A percentile compares a stretch with the other conserved stretches of the same genome.
phyloP scores from a whole-genome alignment of 2,888 invertebrate species.

The Digitonthophagus gazella region DNA sequence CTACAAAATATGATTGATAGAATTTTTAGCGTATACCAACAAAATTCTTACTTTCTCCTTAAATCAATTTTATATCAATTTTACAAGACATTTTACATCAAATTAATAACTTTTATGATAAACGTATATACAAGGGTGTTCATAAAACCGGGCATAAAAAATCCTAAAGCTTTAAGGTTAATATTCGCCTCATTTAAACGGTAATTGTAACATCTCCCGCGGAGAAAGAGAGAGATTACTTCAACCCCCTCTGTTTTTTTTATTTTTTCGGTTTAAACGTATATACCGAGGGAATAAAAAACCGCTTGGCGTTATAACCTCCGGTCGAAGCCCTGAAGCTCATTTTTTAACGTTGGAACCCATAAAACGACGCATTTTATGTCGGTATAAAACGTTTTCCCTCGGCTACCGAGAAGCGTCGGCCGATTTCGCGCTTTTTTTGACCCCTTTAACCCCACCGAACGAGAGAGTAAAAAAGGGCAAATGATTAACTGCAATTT shows the following conservation, averaged over 20 bases:
- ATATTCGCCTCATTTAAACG: background rate
- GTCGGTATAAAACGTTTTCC: background rate
- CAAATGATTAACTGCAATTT: background rate
- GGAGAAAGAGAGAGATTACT: background rate
- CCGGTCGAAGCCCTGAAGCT: background rate
- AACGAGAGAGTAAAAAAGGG: background rate
- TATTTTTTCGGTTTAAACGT: background rate
- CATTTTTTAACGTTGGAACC: conserved; percentile 2
- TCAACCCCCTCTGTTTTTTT: conserved; percentile 10
- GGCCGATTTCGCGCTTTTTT: background rate
- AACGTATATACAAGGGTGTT: no score
- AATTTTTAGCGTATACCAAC: no score
- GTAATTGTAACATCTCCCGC: conserved; percentile 4
- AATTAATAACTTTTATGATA: no score
- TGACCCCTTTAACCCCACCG: background rate
- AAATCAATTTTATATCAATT: no score
- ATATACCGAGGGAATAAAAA: conserved; percentile 6
- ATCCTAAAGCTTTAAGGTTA: background rate
- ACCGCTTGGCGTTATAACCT: background rate
- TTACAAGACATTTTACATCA: no score
- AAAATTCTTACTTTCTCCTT: no score
- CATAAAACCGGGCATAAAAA: no score
- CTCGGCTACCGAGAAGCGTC: background rate
- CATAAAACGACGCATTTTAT: conserved; percentile 8
- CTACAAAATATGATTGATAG: background rate